Evolutionary conservation across 2,113 vertebrate genomes (phyloP), one percentile per base, ranked within the genome.

Genomic region (Planiliza haematocheilus): DNA sequence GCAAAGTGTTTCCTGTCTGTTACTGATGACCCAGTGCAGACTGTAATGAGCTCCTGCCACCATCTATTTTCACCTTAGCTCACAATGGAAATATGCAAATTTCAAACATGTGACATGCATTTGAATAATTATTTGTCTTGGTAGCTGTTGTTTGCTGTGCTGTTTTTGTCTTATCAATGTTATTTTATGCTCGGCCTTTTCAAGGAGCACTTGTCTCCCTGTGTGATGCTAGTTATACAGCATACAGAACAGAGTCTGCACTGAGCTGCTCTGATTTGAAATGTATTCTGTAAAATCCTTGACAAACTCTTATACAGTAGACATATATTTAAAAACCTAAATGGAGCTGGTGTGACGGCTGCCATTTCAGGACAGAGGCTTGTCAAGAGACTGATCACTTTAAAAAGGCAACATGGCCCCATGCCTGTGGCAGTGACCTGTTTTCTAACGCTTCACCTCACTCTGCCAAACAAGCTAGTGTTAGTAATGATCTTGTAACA

Each of bases 21-120:
- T 70, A 69, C 36, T 78, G 82, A 63, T 70, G 64, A 77, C 45
- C 67, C 65, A 41, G 37, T 74, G 62, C 42, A 12, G 36, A 38
- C 37, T 8, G 6, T 59, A 82, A 67, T 70, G 60, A 84, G 43
- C 51, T 65, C 39, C 67, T 70, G 67, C 53, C 42, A 43, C 8
- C 16, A 8, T 57, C 24, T 74, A 50, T 77, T 77, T 59, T 39
- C 53, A 41, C 67, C 34, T 16, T 12, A 36, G 30, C 53, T 37
- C 45, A 70, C 82, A 86, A 89, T 80, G 63, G 56, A 57, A 69
- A 74, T 73, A 66, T 79, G 38, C 68, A 64, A 45, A 84, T 81
- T 5, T 69, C 0, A 10, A 10, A 65, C 43, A 16, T 17, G 77
- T 58, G 36, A 34, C 61, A 41, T 49, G 11, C 17, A 43, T 70